These are phyloP conservation scores for Neria commutata DNA, from an alignment of 2,888 invertebrate genomes.

Conservation along the genomic window DNA sequence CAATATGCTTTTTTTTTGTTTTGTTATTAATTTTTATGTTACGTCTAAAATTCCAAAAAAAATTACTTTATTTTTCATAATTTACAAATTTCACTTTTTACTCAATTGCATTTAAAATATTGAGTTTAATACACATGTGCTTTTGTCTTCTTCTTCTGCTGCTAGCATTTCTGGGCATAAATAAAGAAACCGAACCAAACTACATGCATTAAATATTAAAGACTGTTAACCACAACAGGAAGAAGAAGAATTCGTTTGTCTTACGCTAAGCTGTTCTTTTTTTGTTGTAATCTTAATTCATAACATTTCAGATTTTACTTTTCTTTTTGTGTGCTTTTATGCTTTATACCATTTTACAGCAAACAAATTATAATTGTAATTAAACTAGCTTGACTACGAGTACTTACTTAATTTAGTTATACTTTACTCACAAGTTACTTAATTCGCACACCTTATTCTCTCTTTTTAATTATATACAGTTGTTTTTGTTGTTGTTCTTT, in stretches of 20 bases:
- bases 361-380: not conserved
- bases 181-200: too few species aligned
- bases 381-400: not conserved
- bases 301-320: not conserved
- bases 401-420: not conserved
- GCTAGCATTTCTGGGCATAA: too few species aligned
- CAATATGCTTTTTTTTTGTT: constrained; percentile 11
- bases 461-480: not conserved
- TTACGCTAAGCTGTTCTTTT: too few species aligned
- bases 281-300: not conserved
- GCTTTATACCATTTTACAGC: not conserved
- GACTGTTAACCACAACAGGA: too few species aligned
- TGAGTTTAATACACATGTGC: constrained; percentile 8
- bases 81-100: too few species aligned
- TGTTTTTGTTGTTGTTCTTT: not conserved
- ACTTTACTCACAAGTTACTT: not conserved
- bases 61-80: too few species aligned
- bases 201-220: too few species aligned
- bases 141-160: not conserved
- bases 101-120: too few species aligned
- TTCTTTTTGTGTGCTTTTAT: not conserved
- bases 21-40: not conserved
- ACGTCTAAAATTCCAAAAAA: too few species aligned
- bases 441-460: not conserved
- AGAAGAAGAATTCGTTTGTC: too few species aligned